Evolutionary conservation across 64 coral and sea anemone genomes (phyloP).

Genomic region (Porites australiensis): DNA sequence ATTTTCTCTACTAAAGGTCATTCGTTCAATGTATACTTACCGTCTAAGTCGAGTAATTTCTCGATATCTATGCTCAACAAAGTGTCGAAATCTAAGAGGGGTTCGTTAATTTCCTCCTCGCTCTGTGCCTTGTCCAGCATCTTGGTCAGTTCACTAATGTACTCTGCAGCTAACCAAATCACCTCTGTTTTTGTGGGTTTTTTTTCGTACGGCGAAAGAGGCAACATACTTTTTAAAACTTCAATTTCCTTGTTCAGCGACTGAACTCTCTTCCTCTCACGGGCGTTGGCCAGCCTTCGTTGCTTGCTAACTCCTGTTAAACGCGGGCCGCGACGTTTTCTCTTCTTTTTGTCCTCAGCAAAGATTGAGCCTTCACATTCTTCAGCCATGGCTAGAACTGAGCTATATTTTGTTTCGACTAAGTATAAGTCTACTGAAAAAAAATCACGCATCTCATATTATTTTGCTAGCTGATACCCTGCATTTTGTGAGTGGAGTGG

Average conservation of each 20-base stretch:
- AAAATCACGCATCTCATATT: constrained; percentile 5
- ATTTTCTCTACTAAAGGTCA: neutral
- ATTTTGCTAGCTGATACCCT: neutral
- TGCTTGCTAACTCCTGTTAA: constrained; percentile 91
- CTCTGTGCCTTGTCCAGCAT: constrained; percentile 69
- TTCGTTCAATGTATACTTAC: constrained; percentile 1
- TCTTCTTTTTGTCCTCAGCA: constrained; percentile 55
- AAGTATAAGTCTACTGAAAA: neutral
- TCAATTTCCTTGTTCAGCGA: constrained; percentile 86
- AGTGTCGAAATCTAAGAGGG: constrained; percentile 49
- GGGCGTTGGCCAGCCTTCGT: constrained; percentile 81
- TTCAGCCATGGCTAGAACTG: constrained; percentile 3
- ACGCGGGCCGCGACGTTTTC: constrained; percentile 75
- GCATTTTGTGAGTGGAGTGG: neutral
- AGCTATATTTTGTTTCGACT: constrained; percentile 1
- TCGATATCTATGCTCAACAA: constrained; percentile 15
- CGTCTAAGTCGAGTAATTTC: constrained; percentile 14
- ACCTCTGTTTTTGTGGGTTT: constrained; percentile 91
- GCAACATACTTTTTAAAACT: constrained; percentile 74
- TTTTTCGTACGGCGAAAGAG: constrained; percentile 82
- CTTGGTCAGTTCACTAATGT: constrained; percentile 83
- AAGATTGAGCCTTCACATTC: neutral
- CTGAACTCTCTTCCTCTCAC: constrained; percentile 85
- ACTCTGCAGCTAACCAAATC: constrained; percentile 81
- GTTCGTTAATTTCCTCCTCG: neutral